Evolutionary conservation across 1,140 invertebrate genomes (phyloP).

Genomic region (Megalopta genalis): DNA sequence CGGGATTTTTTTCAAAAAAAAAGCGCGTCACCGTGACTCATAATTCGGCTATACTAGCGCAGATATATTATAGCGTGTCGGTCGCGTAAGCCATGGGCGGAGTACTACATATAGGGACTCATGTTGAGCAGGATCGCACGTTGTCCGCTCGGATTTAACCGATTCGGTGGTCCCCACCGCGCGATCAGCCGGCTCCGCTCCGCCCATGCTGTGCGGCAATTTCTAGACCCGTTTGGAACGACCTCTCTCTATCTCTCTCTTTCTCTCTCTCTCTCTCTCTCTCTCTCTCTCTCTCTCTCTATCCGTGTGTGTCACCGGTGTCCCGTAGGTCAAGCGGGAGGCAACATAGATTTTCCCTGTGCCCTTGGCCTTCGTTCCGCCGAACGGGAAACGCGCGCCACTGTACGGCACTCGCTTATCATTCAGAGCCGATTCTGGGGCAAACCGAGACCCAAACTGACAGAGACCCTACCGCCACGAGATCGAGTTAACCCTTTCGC

Average conservation of each 20-base stretch:
- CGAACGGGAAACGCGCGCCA: not conserved
- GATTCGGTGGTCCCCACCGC: constrained; percentile 21
- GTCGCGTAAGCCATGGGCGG: not conserved
- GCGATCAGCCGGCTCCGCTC: not conserved
- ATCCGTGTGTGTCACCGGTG: not conserved
- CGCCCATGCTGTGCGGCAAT: constrained; percentile 17
- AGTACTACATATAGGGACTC: not conserved
- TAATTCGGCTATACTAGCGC: not conserved
- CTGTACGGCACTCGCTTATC: too few species aligned
- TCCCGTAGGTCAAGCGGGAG: constrained; percentile 9
- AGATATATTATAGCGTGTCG: not conserved
- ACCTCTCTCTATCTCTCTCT: not conserved
- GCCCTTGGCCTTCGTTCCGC: not conserved
- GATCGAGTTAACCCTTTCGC: too few species aligned
- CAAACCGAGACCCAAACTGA: too few species aligned
- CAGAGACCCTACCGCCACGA: too few species aligned
- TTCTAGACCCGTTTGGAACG: not conserved
- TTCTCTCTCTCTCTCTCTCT: too few species aligned
- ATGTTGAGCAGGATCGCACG: not conserved
- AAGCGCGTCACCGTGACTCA: not conserved
- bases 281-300: too few species aligned
- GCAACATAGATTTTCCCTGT: not conserved
- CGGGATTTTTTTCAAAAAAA: not conserved
- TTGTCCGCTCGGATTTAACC: not conserved
- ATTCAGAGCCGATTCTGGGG: too few species aligned